Evolutionary conservation across 2,888 invertebrate genomes (phyloP), one percentile per base, ranked within the genome.

Genomic region (Dexiosoma caninum): DNA sequence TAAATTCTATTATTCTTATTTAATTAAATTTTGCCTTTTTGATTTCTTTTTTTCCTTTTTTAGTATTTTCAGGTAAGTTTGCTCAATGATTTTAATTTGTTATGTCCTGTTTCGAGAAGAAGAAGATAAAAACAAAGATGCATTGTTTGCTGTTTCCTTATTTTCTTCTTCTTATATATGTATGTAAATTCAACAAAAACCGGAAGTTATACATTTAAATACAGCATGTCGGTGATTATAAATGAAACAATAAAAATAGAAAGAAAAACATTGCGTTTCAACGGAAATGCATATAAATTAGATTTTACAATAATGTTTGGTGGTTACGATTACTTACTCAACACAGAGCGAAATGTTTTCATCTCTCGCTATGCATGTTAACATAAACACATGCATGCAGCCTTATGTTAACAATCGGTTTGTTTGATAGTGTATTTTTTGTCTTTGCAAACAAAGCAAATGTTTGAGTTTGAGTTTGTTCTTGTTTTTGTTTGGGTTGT

Each of bases 201-300:
- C 84, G 85, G 85, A 85, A 84, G 83, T 84, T 76, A 83, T 83
- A 81, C 83, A 85, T 84, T 85, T 84, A 84, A 83, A 84, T 84
- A 83, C 84, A 83, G 83, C 85, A 85, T 85, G 85, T 84, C 83
- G 82, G 84, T 82, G 78, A 71, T 80, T 81, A 81, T 81, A 77
- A 72, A 81, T 67, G 62, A 77, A 70, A 77, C 37, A 70, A 59
- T 49, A 77, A 57, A 49, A 57, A 67, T 21, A 51, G 37, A 64
- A 60, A 51, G 21, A 75, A 53, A 67, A 21, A 60, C 23, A 55
- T 35, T 55, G 35, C 44, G 35, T 78, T 59, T 49, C 16, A 77
- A 74, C 83, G 85, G 84, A 84, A 83, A 83, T 82, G 81, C 83
- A 84, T 83, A 84, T 84, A 84, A 85, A 84, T 84, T 84, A 84